Base-by-base conservation (phyloP, 2,888 invertebrate genomes). In the Rhagium mordax region DNA sequence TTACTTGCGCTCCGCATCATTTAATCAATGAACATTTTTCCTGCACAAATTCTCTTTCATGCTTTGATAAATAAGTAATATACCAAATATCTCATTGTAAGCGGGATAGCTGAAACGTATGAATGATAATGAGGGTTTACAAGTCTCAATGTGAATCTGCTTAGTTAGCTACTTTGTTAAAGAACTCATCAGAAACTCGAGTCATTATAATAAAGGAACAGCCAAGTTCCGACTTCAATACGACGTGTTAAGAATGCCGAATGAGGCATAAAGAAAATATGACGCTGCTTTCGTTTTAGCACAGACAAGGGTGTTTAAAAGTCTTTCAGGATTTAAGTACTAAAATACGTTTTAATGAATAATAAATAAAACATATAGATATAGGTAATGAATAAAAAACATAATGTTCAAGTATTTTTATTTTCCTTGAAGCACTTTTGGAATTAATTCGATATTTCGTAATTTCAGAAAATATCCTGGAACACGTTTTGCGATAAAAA, bases 161-260 rank as follows among this genome's bases (percentile, higher is more conserved):
- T 55, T 55, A 55, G 24, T 55, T 55, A 21, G 21, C 21, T 21
- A 55, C 24, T 33, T 33, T 3, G 33, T 55, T 55, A 55, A 55
- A 18, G 55, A 55, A 55, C 20, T 55, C n/a, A n/a, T 21, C 55
- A 4, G 55, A 55, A 55, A 55, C 55, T 55, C 21, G 24, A 21
- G 55, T 0, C 20, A 21, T n/a, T 10, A 55, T 55, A 55, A 55
- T 21, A 55, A 55, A 55, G 24, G 55, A 55, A 55, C 24, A 20
- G 21, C 55, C 10, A 55, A 5, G 55, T 51, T 51, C 16, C 10
- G 20, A 10, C 13, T 21, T n/a, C 8, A 2, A 21, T n/a, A n/a
- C n/a, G 13, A 55, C 55, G 55, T 55, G 55, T 4, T 13, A 21
- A n/a, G 21, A 55, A 53, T 53, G 20, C 29, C 29, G 29, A 29